phyloP scores from a whole-genome alignment of 2,113 vertebrate species.

The Oreochromis spilurus region DNA sequence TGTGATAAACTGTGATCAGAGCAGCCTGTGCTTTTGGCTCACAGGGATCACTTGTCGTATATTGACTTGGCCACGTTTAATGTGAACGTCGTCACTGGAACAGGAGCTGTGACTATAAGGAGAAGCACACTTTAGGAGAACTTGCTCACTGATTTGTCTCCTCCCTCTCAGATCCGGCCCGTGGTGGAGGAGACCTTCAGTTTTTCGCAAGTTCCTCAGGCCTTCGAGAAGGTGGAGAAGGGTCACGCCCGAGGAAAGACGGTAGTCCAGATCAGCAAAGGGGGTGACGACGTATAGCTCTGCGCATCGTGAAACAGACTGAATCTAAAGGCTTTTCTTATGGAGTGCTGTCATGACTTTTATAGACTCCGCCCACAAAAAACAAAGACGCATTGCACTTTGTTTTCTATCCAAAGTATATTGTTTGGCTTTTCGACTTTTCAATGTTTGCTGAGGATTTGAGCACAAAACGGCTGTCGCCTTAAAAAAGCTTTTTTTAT shows the following conservation, averaged over 20 bases:
- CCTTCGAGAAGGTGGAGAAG: slow-evolving; percentile 85
- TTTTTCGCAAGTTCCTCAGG: slow-evolving; percentile 87
- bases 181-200: slow-evolving; percentile 87
- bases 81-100: background rate
- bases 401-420: background rate
- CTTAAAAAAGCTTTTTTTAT: background rate
- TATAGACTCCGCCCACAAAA: background rate
- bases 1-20: background rate
- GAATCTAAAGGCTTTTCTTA: background rate
- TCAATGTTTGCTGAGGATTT: background rate
- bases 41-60: background rate
- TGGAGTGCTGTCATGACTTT: background rate
- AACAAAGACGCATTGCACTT: background rate
- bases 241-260: slow-evolving; percentile 94
- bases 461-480: background rate
- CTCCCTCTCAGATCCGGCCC: slow-evolving; percentile 78
- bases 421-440: background rate
- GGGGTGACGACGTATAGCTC: background rate
- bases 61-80: background rate
- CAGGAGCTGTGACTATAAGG: background rate
- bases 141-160: slow-evolving; percentile 11
- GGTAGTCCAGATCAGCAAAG: slow-evolving; percentile 74
- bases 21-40: rapidly evolving
- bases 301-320: background rate
- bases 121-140: background rate